Conservation (phyloP, 2,888 invertebrate genomes). For the Tanypteryx hageni region DNA sequence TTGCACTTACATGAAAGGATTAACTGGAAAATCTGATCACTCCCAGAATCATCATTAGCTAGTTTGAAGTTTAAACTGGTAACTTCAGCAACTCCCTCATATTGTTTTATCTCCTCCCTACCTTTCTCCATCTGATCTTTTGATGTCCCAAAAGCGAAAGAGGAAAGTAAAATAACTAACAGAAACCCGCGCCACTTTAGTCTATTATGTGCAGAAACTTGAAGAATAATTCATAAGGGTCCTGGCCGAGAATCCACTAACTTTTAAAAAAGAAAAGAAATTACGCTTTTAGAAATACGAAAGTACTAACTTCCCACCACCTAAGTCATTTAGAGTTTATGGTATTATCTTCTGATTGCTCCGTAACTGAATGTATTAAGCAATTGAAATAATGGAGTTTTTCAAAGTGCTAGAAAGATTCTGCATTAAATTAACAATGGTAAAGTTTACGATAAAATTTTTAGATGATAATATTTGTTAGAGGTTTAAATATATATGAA, state of each 20-base stretch:
- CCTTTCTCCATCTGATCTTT: conserved; percentile 1
- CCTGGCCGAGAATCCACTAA: not conserved
- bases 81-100: not conserved
- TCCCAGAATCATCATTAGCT: too few species aligned
- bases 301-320: not conserved
- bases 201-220: not conserved
- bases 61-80: too few species aligned
- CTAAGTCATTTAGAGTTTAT: not conserved
- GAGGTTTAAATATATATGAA: too few species aligned
- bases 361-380: too few species aligned
- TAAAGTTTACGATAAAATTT: too few species aligned
- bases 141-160: not conserved
- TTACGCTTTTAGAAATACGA: not conserved
- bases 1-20: not conserved
- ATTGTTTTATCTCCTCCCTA: not conserved
- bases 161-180: not conserved
- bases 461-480: too few species aligned
- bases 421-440: too few species aligned
- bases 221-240: not conserved
- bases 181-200: not conserved
- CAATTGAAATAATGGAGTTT: too few species aligned
- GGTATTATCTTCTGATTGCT: too few species aligned
- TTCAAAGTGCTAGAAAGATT: too few species aligned
- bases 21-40: conserved; percentile 16
- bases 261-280: not conserved